Evolutionary conservation across 2,113 vertebrate species (phyloP).

Genomic region (Todiramphus saurophagus): DNA sequence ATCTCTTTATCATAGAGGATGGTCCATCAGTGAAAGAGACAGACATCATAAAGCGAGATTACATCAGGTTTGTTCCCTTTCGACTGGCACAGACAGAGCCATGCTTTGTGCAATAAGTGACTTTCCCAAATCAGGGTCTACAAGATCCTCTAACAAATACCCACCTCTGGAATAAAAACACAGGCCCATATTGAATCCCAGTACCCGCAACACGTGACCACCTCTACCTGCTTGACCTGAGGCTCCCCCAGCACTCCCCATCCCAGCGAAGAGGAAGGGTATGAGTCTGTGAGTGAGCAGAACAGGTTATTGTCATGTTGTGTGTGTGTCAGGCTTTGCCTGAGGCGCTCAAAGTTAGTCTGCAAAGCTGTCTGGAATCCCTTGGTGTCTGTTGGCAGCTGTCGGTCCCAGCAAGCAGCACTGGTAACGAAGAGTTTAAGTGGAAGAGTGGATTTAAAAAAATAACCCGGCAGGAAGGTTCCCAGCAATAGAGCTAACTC

Average conservation of each 20-base stretch:
- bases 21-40: neutral
- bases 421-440: neutral
- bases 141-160: neutral
- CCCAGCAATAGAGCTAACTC: neutral
- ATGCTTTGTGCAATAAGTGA: neutral
- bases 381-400: slow-evolving; percentile 50
- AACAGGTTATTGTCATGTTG: neutral
- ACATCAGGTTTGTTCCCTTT: neutral
- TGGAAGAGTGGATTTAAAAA: neutral
- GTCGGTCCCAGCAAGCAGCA: slow-evolving; percentile 33
- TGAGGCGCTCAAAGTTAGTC: neutral
- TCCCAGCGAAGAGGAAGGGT: neutral
- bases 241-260: neutral
- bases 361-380: slow-evolving; percentile 26
- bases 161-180: neutral
- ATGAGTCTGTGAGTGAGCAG: neutral
- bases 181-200: neutral
- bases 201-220: neutral
- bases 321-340: neutral
- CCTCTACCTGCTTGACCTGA: neutral
- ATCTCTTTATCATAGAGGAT: accelerated
- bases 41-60: neutral
- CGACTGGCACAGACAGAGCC: neutral
- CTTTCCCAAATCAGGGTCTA: neutral
- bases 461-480: neutral